A percentile compares a stretch with the other conserved stretches of the same genome.
These are phyloP conservation scores for Chrysodeixis includens DNA, from an alignment of 2,888 invertebrate species.

Conservation along the genomic window DNA sequence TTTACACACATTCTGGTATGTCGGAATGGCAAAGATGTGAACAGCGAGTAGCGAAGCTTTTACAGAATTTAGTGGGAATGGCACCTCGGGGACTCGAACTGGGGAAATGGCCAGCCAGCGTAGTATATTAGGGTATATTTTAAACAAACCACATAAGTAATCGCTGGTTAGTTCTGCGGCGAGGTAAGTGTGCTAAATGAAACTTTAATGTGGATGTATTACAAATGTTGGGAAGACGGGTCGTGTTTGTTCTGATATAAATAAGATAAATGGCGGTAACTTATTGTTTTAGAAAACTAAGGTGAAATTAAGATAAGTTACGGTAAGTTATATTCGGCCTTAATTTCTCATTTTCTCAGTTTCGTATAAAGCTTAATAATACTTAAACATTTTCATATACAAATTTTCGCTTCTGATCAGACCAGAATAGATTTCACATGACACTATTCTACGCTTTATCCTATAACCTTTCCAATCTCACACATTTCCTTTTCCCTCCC, in stretches of 20 bases:
- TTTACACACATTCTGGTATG: constrained; percentile 56
- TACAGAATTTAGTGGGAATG: constrained; percentile 68
- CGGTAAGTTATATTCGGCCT: too few relatives aligned
- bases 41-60: constrained; percentile 63
- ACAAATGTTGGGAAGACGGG: constrained; percentile 9
- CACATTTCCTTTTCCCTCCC: too few relatives aligned
- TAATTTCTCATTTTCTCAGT: too few relatives aligned
- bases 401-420: too few relatives aligned
- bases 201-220: constrained; percentile 40
- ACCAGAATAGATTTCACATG: too few relatives aligned
- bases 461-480: neutral
- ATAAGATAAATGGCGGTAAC: neutral
- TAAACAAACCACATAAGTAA: constrained; percentile 55
- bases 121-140: constrained; percentile 52
- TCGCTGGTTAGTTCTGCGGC: constrained; percentile 42
- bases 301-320: neutral
- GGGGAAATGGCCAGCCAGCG: constrained; percentile 39
- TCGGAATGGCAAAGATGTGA: constrained; percentile 62
- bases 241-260: neutral
- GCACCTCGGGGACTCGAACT: constrained; percentile 62
- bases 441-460: too few relatives aligned
- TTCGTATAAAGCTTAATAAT: too few relatives aligned
- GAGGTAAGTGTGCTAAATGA: constrained; percentile 30
- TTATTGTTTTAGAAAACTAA: neutral
- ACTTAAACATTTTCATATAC: too few relatives aligned